phyloP scores from a whole-genome alignment of 2,113 vertebrate species.

The Chamaea fasciata region DNA sequence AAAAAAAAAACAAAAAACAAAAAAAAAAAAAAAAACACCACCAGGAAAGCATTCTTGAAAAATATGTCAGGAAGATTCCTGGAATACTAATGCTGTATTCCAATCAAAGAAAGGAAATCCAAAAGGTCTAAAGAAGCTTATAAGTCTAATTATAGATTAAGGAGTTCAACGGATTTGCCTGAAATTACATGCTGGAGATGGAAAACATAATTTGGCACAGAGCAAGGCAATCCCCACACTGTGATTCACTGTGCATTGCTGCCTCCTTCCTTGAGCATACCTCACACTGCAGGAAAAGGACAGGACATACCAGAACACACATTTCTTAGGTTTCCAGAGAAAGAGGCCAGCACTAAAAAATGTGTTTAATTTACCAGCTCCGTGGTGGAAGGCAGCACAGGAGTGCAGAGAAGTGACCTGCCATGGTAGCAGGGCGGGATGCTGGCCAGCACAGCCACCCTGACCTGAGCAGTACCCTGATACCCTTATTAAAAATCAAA shows the following conservation, averaged over 20 bases:
- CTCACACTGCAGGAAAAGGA: background rate
- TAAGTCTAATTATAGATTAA: conserved; percentile 16
- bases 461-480: fast-evolving
- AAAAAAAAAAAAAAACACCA: too few species aligned
- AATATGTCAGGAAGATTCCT: background rate
- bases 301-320: background rate
- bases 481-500: too few species aligned
- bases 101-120: background rate
- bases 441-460: fast-evolving
- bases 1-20: background rate
- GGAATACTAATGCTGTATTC: background rate
- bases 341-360: background rate
- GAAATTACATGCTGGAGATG: background rate
- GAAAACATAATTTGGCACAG: background rate
- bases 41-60: background rate
- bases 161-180: background rate
- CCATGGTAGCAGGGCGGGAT: background rate
- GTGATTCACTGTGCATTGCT: background rate
- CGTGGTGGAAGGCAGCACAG: fast-evolving
- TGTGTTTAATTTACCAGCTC: background rate
- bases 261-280: background rate
- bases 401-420: fast-evolving
- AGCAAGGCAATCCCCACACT: background rate
- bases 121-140: background rate
- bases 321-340: background rate